A percentile compares a stretch with the other conserved stretches of the same genome.
Conservation (phyloP, 2,113 vertebrate species). For the Capreolus pygargus region DNA sequence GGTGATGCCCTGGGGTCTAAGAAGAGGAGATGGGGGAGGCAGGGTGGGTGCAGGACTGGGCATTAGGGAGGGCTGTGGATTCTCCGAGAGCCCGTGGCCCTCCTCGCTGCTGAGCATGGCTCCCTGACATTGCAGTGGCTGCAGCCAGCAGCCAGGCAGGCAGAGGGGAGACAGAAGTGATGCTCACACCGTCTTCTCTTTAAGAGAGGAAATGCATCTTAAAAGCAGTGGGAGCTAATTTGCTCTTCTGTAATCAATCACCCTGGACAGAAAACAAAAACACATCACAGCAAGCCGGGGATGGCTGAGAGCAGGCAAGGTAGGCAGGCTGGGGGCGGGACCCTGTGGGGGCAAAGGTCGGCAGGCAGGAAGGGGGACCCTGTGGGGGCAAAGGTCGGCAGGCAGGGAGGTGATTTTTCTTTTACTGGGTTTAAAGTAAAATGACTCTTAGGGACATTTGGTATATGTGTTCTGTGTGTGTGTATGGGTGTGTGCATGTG, state of each 20-base stretch:
- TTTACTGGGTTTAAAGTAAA: not conserved
- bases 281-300: not conserved
- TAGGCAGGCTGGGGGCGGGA: not conserved
- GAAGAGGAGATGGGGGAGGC: not conserved
- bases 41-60: not conserved
- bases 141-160: not conserved
- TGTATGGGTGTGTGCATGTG: not conserved
- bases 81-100: rapidly evolving
- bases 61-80: not conserved
- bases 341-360: not conserved
- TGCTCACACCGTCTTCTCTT: not conserved
- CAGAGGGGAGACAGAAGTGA: not conserved
- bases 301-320: not conserved
- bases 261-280: constrained; percentile 1
- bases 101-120: not conserved
- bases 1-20: not conserved
- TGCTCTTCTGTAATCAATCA: constrained; percentile 33
- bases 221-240: constrained; percentile 45
- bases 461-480: rapidly evolving
- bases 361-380: not conserved
- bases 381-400: not conserved
- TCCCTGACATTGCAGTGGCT: not conserved
- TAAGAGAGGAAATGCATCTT: constrained; percentile 44
- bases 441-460: not conserved
- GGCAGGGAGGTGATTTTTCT: not conserved